Base-by-base conservation (phyloP, 2,888 invertebrate genomes). In the Eumacrocentrus americanus region DNA sequence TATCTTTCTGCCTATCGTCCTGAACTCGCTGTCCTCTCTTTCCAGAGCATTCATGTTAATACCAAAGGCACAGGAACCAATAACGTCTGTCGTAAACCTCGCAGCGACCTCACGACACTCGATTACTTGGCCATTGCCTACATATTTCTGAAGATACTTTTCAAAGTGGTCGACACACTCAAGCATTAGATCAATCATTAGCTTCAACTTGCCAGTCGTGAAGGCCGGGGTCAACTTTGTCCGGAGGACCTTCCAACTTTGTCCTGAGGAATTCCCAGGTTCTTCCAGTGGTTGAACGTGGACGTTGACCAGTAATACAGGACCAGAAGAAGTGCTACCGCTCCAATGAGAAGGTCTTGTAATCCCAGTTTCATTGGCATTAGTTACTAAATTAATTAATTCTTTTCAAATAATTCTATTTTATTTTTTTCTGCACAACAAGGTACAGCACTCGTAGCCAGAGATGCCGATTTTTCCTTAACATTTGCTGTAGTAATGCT, bases 201-300 rank as follows among this genome's bases (percentile, higher is more conserved):
- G 74, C 66, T 84, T 86, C 23, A 83, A 83, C 61, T 84, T 83
- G 37, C 81, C 81, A 11, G 77, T 73, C 1, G 85, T 84, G 23
- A 86, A 81, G 1, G 82, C 82, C 0, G 84, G 80, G 1, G 84
- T 82, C 14, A 86, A 64, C 64, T 83, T 82, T 1, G 77, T 72
- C 4, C 86, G 77, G 1, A 82, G 71, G 1, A 70, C 68, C 59
- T 83, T 84, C 85, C 85, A 85, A 50, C 77, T 76, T 73, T 60
- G 83, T 84, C 86, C 86, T 79, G 80, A 0, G 53, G 50, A 5
- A 67, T 40, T 11, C 63, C 65, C 5, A 40, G 61, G 1, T 61
- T 62, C 34, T 60, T 52, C 68, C 68, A 67, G 34, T 65, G 61
- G 60, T 60, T 40, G 46, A 52, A 63, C 5, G 47, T 53, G 40